Conservation (phyloP, 2,888 invertebrate species). For the Actias luna region DNA sequence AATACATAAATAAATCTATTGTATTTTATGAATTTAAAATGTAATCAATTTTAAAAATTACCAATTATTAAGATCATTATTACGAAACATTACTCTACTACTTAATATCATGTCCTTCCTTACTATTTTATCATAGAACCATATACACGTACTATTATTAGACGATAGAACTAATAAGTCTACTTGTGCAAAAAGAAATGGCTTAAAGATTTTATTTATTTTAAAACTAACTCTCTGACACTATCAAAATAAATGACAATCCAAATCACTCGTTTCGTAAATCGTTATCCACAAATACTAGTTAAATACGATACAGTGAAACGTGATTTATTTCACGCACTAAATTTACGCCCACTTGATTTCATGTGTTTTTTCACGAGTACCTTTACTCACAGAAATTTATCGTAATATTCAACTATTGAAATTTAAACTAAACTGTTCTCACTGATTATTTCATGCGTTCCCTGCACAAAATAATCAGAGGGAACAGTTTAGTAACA, state of each 20-base stretch:
- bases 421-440: background rate
- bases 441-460: background rate
- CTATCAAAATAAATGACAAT: background rate
- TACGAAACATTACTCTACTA: too few species aligned
- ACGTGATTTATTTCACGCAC: conserved; percentile 22
- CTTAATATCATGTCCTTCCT: too few species aligned
- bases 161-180: too few species aligned
- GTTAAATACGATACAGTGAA: conserved; percentile 9
- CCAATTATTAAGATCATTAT: too few species aligned
- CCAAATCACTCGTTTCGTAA: conserved; percentile 7
- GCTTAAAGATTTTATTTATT: background rate
- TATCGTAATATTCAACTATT: conserved; percentile 22
- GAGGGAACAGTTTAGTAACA: too few species aligned
- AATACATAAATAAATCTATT: too few species aligned
- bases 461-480: background rate
- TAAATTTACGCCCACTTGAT: conserved; percentile 19
- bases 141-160: too few species aligned
- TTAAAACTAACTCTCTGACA: background rate
- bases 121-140: too few species aligned
- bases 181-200: too few species aligned
- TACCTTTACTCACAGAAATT: conserved; percentile 24
- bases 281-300: conserved; percentile 3
- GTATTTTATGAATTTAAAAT: too few species aligned
- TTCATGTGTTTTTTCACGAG: conserved; percentile 23
- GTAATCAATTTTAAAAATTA: too few species aligned